Percentiles rank a stretch among this genome's conserved stretches.
phyloP scores from a whole-genome alignment of 1,140 invertebrate species.

The Leptoteleia sp. region DNA sequence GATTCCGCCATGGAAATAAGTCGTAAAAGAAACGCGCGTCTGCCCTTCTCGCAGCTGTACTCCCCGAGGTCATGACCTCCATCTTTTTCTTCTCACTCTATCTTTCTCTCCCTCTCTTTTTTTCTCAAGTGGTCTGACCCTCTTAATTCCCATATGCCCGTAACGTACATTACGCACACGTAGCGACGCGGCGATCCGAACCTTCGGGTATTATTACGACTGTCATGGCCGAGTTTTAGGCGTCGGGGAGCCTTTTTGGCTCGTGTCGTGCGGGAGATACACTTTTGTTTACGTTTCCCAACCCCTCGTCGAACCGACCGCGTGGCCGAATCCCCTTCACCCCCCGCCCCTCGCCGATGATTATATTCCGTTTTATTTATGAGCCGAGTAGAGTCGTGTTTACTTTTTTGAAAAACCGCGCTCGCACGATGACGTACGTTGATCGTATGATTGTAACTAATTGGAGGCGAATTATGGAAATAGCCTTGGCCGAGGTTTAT shows the following conservation, averaged over 20 bases:
- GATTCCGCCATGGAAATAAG: constrained; percentile 8
- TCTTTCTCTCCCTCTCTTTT: constrained; percentile 11
- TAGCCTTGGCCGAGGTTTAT: constrained; percentile 25
- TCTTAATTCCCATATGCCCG: constrained; percentile 46
- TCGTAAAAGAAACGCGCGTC: constrained; percentile 33
- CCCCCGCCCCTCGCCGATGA: no score
- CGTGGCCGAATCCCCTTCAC: no score
- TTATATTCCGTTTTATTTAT: no score
- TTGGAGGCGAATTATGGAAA: constrained; percentile 25
- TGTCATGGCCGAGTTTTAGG: no score
- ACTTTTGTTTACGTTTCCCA: no score
- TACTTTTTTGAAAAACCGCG: not conserved
- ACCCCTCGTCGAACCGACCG: no score
- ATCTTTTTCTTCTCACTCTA: no score
- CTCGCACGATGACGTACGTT: constrained; percentile 1
- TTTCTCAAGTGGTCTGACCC: constrained; percentile 52
- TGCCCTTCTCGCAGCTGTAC: constrained; percentile 53
- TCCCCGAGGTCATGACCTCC: constrained; percentile 52
- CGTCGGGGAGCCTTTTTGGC: no score
- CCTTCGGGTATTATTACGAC: no score
- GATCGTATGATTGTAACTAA: constrained; percentile 27
- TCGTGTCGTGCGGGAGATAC: no score
- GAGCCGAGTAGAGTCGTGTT: constrained; percentile 8
- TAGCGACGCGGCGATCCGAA: no score
- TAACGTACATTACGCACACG: no score